These are phyloP conservation scores for Clostera curtula DNA, from an alignment of 2,888 invertebrate species.

Conservation along the genomic window DNA sequence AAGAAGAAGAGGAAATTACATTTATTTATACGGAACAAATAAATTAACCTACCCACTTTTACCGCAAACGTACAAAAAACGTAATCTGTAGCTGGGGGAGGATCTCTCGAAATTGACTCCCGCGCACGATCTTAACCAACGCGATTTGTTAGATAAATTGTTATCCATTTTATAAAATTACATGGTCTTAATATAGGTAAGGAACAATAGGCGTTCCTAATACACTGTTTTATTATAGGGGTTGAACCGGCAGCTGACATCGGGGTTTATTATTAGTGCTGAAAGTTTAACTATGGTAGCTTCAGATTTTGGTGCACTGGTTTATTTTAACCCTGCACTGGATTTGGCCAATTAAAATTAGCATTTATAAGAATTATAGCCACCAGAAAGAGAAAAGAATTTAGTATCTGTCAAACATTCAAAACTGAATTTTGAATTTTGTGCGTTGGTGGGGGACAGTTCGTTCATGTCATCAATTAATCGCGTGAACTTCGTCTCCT, in stretches of 20 bases:
- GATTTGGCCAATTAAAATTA: too few relatives aligned
- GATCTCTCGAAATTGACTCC: slow-evolving; percentile 19
- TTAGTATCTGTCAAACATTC: too few relatives aligned
- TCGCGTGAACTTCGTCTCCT: too few relatives aligned
- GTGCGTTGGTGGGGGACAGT: too few relatives aligned
- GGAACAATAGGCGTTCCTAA: slow-evolving; percentile 55
- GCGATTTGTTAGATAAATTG: slow-evolving; percentile 49
- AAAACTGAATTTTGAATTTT: too few relatives aligned
- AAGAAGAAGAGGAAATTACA: too few relatives aligned
- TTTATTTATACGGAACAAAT: too few relatives aligned
- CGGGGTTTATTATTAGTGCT: slow-evolving; percentile 36
- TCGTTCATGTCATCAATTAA: too few relatives aligned
- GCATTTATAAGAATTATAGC: too few relatives aligned
- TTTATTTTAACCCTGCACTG: slow-evolving; percentile 6
- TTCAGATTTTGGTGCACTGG: slow-evolving; percentile 8
- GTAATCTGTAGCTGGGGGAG: slow-evolving; percentile 17
- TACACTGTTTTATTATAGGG: slow-evolving; percentile 40
- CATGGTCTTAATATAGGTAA: slow-evolving; percentile 46
- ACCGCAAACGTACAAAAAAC: slow-evolving; percentile 21
- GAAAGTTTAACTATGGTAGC: too few relatives aligned
- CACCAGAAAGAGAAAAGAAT: too few relatives aligned
- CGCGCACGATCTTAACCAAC: slow-evolving; percentile 18
- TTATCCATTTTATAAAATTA: slow-evolving; percentile 57
- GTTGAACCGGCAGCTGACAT: slow-evolving; percentile 42
- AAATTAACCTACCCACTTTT: too few relatives aligned